Evolutionary conservation across 2,113 vertebrate genomes (phyloP).

Genomic region (Panthera tigris): DNA sequence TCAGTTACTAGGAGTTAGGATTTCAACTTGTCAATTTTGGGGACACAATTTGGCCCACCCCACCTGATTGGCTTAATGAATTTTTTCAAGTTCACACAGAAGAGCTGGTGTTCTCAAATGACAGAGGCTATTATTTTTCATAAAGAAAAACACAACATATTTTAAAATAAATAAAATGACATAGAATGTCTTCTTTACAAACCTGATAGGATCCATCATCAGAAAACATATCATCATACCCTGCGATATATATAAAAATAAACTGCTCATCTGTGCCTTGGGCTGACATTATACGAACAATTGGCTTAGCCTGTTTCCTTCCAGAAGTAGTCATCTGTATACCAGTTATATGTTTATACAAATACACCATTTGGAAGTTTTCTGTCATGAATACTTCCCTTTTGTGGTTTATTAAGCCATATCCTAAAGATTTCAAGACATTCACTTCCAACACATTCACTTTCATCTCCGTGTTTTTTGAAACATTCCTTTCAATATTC

Average conservation of each 20-base stretch:
- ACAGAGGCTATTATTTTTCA: background rate
- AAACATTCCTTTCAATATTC: background rate
- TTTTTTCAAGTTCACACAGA: background rate
- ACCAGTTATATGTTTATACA: background rate
- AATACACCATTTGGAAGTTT: background rate
- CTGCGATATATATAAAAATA: background rate
- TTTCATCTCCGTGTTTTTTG: background rate
- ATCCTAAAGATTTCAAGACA: background rate
- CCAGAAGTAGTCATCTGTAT: background rate
- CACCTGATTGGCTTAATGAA: background rate
- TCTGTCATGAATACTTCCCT: background rate
- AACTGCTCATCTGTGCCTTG: background rate
- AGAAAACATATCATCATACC: background rate
- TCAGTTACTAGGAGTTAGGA: background rate
- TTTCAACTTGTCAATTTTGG: background rate
- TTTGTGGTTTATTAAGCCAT: background rate
- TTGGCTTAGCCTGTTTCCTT: background rate
- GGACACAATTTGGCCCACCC: background rate
- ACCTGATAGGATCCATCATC: background rate
- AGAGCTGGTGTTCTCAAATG: background rate
- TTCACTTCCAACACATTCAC: background rate
- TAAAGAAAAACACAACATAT: background rate
- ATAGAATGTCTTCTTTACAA: background rate
- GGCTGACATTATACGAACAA: background rate
- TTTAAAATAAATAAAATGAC: background rate